Evolutionary conservation across 2,888 invertebrate species (phyloP).

Genomic region (Aquatica leii): DNA sequence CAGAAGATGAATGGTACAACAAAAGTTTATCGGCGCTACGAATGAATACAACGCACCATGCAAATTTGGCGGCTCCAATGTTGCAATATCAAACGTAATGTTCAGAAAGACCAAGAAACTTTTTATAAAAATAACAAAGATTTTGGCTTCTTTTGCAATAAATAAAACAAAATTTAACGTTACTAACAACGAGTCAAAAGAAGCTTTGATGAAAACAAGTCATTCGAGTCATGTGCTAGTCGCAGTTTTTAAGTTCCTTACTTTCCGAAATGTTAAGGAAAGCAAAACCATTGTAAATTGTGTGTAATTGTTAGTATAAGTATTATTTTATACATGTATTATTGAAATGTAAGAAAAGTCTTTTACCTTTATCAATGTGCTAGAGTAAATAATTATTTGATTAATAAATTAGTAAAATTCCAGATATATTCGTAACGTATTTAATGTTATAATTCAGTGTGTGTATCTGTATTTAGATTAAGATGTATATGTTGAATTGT

Average conservation of each 20-base stretch:
- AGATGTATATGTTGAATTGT: slow-evolving; percentile 39
- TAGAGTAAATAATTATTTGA: slow-evolving; percentile 36
- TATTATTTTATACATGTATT: slow-evolving; percentile 47
- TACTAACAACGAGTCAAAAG: slow-evolving; percentile 26
- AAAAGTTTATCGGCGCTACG: slow-evolving; percentile 95
- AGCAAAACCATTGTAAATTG: slow-evolving; percentile 39
- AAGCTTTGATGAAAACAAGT: not conserved
- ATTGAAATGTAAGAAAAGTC: slow-evolving; percentile 31
- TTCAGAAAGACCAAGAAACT: slow-evolving; percentile 32
- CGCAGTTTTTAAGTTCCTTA: slow-evolving; percentile 33
- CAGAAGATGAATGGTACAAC: slow-evolving; percentile 98
- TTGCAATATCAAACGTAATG: slow-evolving; percentile 97
- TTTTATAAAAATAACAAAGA: slow-evolving; percentile 18
- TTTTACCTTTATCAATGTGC: slow-evolving; percentile 34
- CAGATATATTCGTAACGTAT: slow-evolving; percentile 53
- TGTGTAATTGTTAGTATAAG: slow-evolving; percentile 43
- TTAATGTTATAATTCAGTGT: slow-evolving; percentile 55
- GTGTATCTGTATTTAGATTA: slow-evolving; percentile 51
- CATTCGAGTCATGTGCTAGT: slow-evolving; percentile 16
- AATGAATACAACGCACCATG: slow-evolving; percentile 96
- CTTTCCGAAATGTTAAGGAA: slow-evolving; percentile 30
- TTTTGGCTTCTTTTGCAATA: slow-evolving; percentile 23
- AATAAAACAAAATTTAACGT: slow-evolving; percentile 13
- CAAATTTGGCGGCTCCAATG: slow-evolving; percentile 95
- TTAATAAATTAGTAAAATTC: slow-evolving; percentile 35